A percentile compares a stretch with the other conserved stretches of the same genome.
Conservation (phyloP, 2,888 invertebrate species). For the Mamestra brassicae region DNA sequence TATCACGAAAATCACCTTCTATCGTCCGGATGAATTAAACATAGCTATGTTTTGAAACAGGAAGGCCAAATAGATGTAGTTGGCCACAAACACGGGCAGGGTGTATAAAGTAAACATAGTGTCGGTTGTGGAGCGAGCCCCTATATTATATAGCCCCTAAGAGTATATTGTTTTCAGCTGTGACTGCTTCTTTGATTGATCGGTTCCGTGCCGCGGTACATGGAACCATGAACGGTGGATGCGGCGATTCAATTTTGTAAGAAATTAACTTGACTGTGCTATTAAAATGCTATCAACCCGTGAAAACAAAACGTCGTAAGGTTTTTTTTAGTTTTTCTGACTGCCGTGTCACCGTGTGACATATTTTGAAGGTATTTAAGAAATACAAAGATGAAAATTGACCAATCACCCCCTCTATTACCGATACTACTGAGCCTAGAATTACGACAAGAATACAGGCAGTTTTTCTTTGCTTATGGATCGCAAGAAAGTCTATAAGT, state of each 20-base stretch:
- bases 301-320: too few species aligned
- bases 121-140: conserved; percentile 54
- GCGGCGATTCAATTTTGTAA: conserved; percentile 31
- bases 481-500: too few species aligned
- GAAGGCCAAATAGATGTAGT: conserved; percentile 2
- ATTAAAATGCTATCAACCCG: too few species aligned
- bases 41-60: neutral
- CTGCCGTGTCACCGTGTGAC: too few species aligned
- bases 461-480: too few species aligned
- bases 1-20: neutral
- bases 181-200: conserved; percentile 74
- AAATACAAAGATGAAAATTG: too few species aligned
- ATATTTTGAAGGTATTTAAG: too few species aligned
- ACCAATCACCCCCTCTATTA: too few species aligned
- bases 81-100: conserved; percentile 4
- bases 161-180: conserved; percentile 75
- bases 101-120: conserved; percentile 53
- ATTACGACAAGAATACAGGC: too few species aligned
- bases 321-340: too few species aligned
- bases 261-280: too few species aligned
- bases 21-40: neutral
- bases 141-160: conserved; percentile 6
- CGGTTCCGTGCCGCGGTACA: conserved; percentile 65
- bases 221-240: conserved; percentile 32
- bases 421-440: too few species aligned